Base-by-base conservation (phyloP, 2,113 vertebrate genomes). In the Melozone crissalis region DNA sequence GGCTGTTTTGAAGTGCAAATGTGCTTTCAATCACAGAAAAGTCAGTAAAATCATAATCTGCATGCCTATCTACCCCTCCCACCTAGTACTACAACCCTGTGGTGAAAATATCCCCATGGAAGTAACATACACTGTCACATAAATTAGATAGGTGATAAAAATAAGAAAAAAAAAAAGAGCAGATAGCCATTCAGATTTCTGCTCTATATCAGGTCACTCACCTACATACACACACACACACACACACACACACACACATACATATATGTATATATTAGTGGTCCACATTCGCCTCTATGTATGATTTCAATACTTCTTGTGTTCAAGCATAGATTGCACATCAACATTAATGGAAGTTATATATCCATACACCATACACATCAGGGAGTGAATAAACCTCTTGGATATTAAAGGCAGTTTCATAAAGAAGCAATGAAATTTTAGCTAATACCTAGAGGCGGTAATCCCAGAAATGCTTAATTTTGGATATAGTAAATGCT, bases 391-490 rank as follows among this genome's bases (percentile, higher is more conserved):
- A 90, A n/a, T 27, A 86, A 62, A 74, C 7, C 37, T 72, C 61
- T 51, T 46, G 10, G 72, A 51, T 68, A 72, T 43, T 80, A 49
- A 54, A 91, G 28, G 84, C 54, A 91, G 33, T 93, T 97, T 94
- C 74, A 92, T 84, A 87, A 87, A 77, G 81, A 84, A 91, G 66
- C 31, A 92, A 37, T 92, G 84, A 88, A 91, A 82, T 73, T 96
- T 94, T 93, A 80, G 79, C 54, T 96, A 95, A 92, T 95, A 94
- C 46, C 20, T 77, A 80, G 52, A 30, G 47, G 68, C 55, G 17
- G 37, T 87, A 93, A 83, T 96, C 83, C 39, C 87, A 91, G 49
- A 87, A 96, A 93, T 58, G 68, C 39, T 86, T 96, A 46, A 52
- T 94, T 95, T 96, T 86, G 31, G 30, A 57, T 79, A 89, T 11